Percentiles rank a stretch among this genome's conserved stretches.
Evolutionary conservation across 2,113 vertebrate genomes (phyloP).

Genomic region (Tetraodon nigroviridis): DNA sequence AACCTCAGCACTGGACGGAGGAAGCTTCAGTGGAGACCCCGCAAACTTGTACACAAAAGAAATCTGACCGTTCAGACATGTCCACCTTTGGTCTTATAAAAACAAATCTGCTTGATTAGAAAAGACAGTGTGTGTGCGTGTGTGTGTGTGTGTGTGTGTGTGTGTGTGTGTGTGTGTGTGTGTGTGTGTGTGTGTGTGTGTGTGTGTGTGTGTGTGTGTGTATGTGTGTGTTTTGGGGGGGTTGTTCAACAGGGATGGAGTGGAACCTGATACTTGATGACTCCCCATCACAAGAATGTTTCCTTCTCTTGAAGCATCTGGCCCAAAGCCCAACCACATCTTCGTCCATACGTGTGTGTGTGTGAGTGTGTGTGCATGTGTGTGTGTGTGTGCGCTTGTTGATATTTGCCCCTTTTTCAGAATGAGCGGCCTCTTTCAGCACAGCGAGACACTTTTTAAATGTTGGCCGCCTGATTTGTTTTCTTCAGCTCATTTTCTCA

Average conservation of each 20-base stretch:
- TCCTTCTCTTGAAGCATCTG: constrained; percentile 80
- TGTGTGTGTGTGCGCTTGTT: constrained; percentile 62
- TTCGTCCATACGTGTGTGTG: constrained; percentile 61
- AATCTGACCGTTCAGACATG: constrained; percentile 5
- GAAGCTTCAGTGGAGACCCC: not conserved
- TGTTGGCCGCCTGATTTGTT: constrained; percentile 34
- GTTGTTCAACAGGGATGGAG: constrained; percentile 81
- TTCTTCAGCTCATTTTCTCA: constrained; percentile 14
- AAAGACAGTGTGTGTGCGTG: constrained; percentile 20
- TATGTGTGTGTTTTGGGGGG: constrained; percentile 50
- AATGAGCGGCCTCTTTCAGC: constrained; percentile 57
- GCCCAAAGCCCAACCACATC: constrained; percentile 81
- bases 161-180: constrained; percentile 13
- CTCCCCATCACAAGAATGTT: constrained; percentile 97
- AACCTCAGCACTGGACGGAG: not conserved
- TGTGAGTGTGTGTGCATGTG: constrained; percentile 28
- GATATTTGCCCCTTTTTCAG: constrained; percentile 78
- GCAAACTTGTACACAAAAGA: not conserved
- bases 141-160: constrained; percentile 5
- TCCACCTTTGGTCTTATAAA: not conserved
- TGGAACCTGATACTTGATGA: constrained; percentile 99
- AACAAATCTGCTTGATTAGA: constrained; percentile 10
- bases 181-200: not conserved
- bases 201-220: constrained; percentile 13
- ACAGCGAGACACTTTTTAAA: constrained; percentile 57